A percentile compares a stretch with the other conserved stretches of the same genome.
Conservation (phyloP, 2,797 vertebrate genomes). For the Tenualosa ilisha region DNA sequence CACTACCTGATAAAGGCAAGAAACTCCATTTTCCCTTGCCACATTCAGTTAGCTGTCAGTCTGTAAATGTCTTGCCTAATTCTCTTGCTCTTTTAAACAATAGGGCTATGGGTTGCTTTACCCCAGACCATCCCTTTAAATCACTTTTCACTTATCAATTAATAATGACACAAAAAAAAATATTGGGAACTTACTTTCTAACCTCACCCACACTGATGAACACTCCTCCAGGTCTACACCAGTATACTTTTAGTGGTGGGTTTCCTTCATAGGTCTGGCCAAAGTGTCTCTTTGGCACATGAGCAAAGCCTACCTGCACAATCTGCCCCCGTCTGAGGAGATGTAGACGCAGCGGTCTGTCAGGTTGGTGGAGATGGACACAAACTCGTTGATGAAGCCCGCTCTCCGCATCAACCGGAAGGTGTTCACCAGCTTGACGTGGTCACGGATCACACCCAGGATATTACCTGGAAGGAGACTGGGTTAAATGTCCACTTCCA, state of each 20-base stretch:
- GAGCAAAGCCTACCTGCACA: slow-evolving; percentile 83
- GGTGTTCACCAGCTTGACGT: slow-evolving; percentile 88
- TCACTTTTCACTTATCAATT: no score
- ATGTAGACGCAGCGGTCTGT: slow-evolving; percentile 96
- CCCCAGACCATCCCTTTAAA: no score
- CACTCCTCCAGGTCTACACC: neutral
- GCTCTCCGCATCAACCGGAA: slow-evolving; percentile 97
- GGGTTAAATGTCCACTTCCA: neutral
- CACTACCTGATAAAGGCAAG: no score
- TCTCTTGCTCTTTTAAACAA: no score
- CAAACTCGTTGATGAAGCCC: slow-evolving; percentile 96
- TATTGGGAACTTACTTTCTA: no score
- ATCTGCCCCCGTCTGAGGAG: slow-evolving; percentile 93
- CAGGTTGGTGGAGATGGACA: slow-evolving; percentile 96
- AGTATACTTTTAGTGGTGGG: neutral
- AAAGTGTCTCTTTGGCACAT: neutral
- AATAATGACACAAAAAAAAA: no score
- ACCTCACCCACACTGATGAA: no score
- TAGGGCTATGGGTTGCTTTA: no score
- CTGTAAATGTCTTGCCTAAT: no score
- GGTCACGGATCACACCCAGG: slow-evolving; percentile 92
- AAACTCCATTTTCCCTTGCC: no score
- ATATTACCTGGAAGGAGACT: slow-evolving; percentile 84
- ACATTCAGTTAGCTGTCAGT: no score
- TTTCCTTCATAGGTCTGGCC: neutral